A percentile compares a stretch with the other conserved stretches of the same genome.
Conservation (phyloP, 2,113 vertebrate species). For the Acanthochromis polyacanthus region DNA sequence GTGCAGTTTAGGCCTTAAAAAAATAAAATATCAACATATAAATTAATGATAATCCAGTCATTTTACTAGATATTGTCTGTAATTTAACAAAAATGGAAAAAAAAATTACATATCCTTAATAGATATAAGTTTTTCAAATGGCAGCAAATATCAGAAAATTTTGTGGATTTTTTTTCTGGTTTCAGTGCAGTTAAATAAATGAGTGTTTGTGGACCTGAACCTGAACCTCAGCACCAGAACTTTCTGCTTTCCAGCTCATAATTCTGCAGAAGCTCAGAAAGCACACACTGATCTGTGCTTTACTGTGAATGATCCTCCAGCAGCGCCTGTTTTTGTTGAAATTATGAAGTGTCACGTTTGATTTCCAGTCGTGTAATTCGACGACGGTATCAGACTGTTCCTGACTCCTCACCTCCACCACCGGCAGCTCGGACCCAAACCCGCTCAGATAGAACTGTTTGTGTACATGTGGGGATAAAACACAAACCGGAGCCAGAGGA, state of each 20-base stretch:
- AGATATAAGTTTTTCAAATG: too few relatives aligned
- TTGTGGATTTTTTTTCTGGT: too few relatives aligned
- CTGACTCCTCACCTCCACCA: too few relatives aligned
- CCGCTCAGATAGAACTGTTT: constrained; percentile 28
- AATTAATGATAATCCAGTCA: too few relatives aligned
- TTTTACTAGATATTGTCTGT: too few relatives aligned
- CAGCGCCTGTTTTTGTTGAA: not conserved
- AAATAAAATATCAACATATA: too few relatives aligned
- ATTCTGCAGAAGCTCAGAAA: not conserved
- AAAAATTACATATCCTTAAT: too few relatives aligned
- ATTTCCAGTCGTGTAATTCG: not conserved
- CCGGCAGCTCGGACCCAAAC: constrained; percentile 10
- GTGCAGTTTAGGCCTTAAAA: too few relatives aligned
- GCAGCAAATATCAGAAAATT: too few relatives aligned
- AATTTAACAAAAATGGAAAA: too few relatives aligned
- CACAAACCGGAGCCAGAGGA: not conserved
- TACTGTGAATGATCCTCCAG: not conserved
- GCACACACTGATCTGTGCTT: not conserved
- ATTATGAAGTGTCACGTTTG: not conserved
- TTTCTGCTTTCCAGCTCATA: not conserved
- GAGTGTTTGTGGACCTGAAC: not conserved
- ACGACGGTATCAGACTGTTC: not conserved
- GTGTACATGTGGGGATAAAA: not conserved
- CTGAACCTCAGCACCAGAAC: not conserved
- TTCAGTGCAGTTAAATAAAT: too few relatives aligned